Percentiles rank a stretch among this genome's conserved stretches.
Conservation (phyloP, 2,797 vertebrate species). For the Ctenopoma multispine region DNA sequence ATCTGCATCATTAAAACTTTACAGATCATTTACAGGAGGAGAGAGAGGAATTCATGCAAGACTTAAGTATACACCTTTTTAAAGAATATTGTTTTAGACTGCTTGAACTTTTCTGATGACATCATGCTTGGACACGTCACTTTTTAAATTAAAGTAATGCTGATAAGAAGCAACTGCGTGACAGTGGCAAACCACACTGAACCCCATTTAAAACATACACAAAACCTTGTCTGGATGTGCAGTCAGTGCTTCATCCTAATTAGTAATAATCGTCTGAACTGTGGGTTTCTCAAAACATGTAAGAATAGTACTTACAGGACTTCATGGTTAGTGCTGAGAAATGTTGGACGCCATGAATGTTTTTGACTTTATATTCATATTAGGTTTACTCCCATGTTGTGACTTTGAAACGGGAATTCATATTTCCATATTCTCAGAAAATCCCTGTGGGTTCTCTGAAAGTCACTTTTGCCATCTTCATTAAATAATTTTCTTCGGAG, state of each 20-base stretch:
- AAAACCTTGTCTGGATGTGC: background rate
- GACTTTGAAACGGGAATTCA: constrained; percentile 50
- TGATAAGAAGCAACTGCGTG: background rate
- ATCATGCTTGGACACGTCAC: background rate
- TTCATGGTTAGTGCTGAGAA: background rate
- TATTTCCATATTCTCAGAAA: constrained; percentile 38
- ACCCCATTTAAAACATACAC: background rate
- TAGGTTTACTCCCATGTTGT: constrained; percentile 28
- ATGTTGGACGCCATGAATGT: background rate
- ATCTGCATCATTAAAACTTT: constrained; percentile 34
- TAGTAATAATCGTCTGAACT: constrained; percentile 3
- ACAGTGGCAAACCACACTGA: background rate
- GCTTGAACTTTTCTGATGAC: background rate
- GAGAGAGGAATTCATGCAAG: background rate
- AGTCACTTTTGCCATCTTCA: constrained; percentile 65
- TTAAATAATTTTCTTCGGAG: constrained; percentile 61
- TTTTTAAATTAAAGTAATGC: no score
- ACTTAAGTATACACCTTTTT: constrained; percentile 9
- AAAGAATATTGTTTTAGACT: constrained; percentile 13
- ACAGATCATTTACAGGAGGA: constrained; percentile 28
- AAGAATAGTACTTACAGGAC: background rate
- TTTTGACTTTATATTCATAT: constrained; percentile 16
- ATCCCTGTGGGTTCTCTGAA: constrained; percentile 56
- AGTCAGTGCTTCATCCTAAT: background rate
- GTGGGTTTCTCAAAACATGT: background rate